Conservation (phyloP, 2,113 vertebrate genomes). For the Ascaphus truei region DNA sequence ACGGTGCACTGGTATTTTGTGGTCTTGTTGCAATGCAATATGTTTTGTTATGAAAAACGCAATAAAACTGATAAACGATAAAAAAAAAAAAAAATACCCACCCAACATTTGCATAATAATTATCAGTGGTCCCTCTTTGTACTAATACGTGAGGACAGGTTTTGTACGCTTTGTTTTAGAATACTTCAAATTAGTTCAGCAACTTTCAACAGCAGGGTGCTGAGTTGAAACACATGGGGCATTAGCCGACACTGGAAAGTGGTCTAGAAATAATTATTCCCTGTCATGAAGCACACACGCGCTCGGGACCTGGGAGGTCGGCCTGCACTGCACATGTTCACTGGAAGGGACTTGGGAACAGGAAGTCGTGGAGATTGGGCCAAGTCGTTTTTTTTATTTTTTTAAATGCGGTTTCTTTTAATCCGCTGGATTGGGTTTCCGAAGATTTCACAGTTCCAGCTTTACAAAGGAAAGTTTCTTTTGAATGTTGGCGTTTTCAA, state of each 20-base stretch:
- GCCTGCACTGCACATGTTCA: constrained; percentile 86
- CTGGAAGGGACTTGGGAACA: constrained; percentile 76
- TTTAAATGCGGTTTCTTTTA: constrained; percentile 89
- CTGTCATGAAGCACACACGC: background rate
- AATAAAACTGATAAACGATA: too few species aligned
- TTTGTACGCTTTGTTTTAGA: too few species aligned
- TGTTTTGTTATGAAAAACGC: too few species aligned
- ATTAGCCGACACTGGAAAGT: background rate
- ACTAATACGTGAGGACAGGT: too few species aligned
- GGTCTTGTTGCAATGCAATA: too few species aligned
- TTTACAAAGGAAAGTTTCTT: constrained; percentile 84
- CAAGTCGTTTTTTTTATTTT: constrained; percentile 75
- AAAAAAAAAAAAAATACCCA: too few species aligned
- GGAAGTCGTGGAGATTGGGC: constrained; percentile 85
- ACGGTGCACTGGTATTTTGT: too few species aligned
- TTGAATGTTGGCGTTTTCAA: constrained; percentile 91
- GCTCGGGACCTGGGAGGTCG: constrained; percentile 10
- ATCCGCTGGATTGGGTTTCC: constrained; percentile 81
- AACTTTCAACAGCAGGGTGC: background rate
- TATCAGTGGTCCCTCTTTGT: too few species aligned
- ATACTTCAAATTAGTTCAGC: too few species aligned
- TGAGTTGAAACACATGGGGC: background rate
- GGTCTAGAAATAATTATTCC: background rate
- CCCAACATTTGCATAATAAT: too few species aligned
- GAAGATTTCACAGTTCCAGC: constrained; percentile 75